Evolutionary conservation across 2,888 invertebrate genomes (phyloP), one percentile per base, ranked within the genome.

Genomic region (Drosophila infuscata): DNA sequence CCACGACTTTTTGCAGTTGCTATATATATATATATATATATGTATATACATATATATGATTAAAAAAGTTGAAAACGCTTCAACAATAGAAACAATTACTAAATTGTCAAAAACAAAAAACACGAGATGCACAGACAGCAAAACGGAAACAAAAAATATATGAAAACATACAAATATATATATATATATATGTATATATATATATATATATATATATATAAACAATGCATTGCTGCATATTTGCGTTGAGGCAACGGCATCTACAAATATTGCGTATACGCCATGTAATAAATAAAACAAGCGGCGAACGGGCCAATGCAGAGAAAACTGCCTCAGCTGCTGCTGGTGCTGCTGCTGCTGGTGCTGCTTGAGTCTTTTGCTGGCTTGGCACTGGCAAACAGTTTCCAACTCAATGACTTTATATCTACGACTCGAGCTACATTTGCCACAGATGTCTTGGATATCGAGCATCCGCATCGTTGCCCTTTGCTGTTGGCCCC

Each of bases 391-490:
- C 83, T 70, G 60, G 74, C 76, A 88, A 88, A 77, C 79, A 83
- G 84, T 87, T 87, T 90, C 90, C 90, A 83, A 74, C 87, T 83
- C 71, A 86, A 87, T 88, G 89, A 83, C 77, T 90, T 88, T 83
- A 88, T 83, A 87, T 83, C 86, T 79, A 78, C 71, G 76, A 79
- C 79, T 86, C 74, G 74, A 75, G 77, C 65, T 85, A 74, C 78
- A 82, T 78, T 82, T 74, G 87, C 89, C 86, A 70, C 88, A 86
- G 87, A 83, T 88, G 83, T 83, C 88, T 68, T 63, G 77, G 88
- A 86, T 83, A 79, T 79, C 78, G 81, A 79, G 79, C 79, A 79
- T 79, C 78, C 79, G 78, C 81, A 73, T 46, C 68, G 79, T 69
- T 79, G 79, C 73, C 74, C 72, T 56, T 25, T n/a, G 32, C 52